Base-by-base conservation (phyloP, 2,113 vertebrate species). In the Ochotona curzoniae region DNA sequence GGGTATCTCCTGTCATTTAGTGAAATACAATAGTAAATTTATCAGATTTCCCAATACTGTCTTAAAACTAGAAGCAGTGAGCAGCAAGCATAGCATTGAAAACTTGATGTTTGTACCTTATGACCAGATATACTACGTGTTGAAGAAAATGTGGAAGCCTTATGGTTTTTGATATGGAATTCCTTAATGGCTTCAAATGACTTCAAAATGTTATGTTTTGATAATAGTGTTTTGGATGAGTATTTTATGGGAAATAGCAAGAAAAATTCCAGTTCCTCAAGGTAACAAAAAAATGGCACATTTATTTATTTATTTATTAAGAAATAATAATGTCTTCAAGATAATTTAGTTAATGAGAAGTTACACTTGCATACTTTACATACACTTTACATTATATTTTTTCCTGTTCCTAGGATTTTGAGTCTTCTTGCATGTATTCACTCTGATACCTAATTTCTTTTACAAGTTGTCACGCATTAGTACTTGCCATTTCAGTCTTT, bases 121-220 rank as follows among this genome's bases (percentile, higher is more conserved):
- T 83, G 47, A 83, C 54, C 38, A 74, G 38, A 44, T 75, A 81
- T 4, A 12, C n/a, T 74, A 23, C 14, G 14, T 35, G 18, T 61
- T 67, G 32, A 94, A 66, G 44, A 92, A 80, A 57, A 61, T 49
- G 20, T 26, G 28, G 81, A 75, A 87, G 38, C 30, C 32, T 81
- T 38, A 63, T 23, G 12, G 90, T 35, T 64, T 87, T 47, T 89
- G 92, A 9, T 71, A 20, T 85, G 6, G 32, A 74, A 82, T 94
- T 95, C 7, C 51, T 91, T 78, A 30, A 67, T 83, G 30, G 8
- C 49, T 51, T 93, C 13, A 76, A 4, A 61, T 82, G 26, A 70
- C 84, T 70, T 91, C 54, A 64, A 35, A 89, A 26, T 94, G 82
- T 73, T 92, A 54, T 89, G 38, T 83, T 94, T 91, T 93, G 63